Evolutionary conservation across 2,113 vertebrate genomes (phyloP).

Genomic region (Pygoscelis adeliae): DNA sequence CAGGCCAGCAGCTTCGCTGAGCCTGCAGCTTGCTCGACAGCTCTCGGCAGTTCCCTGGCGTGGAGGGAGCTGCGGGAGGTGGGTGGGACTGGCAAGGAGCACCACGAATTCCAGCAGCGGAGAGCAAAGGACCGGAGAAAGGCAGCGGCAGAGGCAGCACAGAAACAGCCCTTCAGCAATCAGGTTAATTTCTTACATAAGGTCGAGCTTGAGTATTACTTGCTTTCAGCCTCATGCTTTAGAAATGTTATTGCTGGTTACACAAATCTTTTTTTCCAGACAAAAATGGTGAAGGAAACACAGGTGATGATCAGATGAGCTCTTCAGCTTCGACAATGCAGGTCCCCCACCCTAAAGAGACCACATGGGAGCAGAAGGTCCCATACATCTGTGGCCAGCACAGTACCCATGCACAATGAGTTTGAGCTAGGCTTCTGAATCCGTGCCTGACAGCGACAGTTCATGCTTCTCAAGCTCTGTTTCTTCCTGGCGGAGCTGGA

Average conservation of each 20-base stretch:
- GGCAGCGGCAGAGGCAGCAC: background rate
- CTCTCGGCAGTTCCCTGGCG: background rate
- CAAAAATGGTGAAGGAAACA: background rate
- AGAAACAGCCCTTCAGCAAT: background rate
- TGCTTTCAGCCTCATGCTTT: background rate
- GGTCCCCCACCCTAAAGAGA: background rate
- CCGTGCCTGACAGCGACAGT: background rate
- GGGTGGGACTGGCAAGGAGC: background rate
- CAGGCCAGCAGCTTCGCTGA: background rate
- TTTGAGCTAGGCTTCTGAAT: background rate
- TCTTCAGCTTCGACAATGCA: background rate
- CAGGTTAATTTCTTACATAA: background rate
- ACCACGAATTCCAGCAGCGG: background rate
- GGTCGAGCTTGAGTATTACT: background rate
- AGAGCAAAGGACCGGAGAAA: background rate
- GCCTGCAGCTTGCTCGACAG: background rate
- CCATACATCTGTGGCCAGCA: background rate
- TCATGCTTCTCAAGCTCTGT: background rate
- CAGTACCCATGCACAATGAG: accelerated
- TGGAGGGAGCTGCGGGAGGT: accelerated
- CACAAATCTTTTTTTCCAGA: background rate
- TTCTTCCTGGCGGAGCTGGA: background rate
- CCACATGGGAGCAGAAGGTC: background rate
- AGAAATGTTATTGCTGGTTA: background rate
- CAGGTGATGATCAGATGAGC: background rate